Conservation (phyloP, 2,113 vertebrate genomes). For the Salminus brasiliensis region DNA sequence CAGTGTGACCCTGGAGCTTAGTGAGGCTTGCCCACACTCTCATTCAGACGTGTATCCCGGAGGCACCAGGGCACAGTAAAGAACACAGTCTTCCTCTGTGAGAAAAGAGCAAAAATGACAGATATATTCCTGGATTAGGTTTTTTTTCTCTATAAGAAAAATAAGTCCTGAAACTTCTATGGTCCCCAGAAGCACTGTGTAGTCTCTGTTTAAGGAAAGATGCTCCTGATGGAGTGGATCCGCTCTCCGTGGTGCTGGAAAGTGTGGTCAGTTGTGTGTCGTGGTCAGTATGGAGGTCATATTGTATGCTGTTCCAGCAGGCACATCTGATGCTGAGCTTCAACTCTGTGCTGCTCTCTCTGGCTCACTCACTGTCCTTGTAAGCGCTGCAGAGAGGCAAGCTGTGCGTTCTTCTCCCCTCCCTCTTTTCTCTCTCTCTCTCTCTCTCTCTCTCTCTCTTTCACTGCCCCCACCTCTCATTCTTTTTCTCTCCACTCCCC, state of each 20-base stretch:
- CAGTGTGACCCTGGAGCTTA: conserved; percentile 31
- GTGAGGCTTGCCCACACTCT: conserved; percentile 7
- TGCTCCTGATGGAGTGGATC: conserved; percentile 18
- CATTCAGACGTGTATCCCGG: neutral
- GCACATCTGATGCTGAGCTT: conserved; percentile 49
- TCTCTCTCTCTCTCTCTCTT: conserved; percentile 29
- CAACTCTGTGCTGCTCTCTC: conserved; percentile 52
- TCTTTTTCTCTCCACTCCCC: conserved; percentile 42
- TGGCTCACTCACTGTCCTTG: conserved; percentile 61
- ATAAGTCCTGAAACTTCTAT: neutral
- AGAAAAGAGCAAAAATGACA: neutral
- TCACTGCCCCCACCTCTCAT: conserved; percentile 39
- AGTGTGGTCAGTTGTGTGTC: conserved; percentile 30
- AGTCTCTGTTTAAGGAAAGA: conserved; percentile 29
- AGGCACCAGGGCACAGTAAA: neutral
- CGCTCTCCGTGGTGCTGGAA: conserved; percentile 4
- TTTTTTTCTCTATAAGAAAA: neutral
- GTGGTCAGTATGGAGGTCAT: conserved; percentile 3
- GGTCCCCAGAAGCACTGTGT: neutral
- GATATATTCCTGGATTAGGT: neutral
- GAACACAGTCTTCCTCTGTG: neutral
- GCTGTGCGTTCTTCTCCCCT: conserved; percentile 48
- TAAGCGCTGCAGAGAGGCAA: conserved; percentile 51
- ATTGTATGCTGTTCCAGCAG: conserved; percentile 20
- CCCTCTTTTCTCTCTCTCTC: conserved; percentile 42